These are phyloP conservation scores for Dichetophora obliterata DNA, from an alignment of 2,888 invertebrate species.

Conservation along the genomic window DNA sequence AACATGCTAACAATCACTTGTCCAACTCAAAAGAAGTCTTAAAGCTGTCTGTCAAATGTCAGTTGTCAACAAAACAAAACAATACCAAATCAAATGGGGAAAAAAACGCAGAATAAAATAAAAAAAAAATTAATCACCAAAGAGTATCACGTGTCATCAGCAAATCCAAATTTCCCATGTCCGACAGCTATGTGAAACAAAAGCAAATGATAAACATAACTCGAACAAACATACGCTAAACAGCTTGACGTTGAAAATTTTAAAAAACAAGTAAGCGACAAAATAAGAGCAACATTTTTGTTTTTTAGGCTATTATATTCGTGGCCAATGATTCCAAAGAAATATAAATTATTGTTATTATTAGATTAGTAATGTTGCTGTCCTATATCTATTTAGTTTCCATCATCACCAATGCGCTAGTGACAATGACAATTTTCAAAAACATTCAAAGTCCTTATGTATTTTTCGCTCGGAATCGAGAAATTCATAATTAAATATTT, in stretches of 20 bases:
- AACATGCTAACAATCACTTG: constrained; percentile 51
- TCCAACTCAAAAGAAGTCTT: constrained; percentile 44
- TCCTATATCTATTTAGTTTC: background rate
- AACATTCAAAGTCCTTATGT: too few species aligned
- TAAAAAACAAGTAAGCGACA: too few species aligned
- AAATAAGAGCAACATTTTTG: too few species aligned
- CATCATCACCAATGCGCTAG: too few species aligned
- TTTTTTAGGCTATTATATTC: too few species aligned
- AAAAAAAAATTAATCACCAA: constrained; percentile 21
- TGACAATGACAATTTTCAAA: too few species aligned
- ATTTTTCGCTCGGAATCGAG: too few species aligned
- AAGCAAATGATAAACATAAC: too few species aligned
- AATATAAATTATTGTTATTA: constrained; percentile 26
- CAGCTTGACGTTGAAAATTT: too few species aligned
- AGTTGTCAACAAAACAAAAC: constrained; percentile 8
- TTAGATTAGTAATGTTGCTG: background rate
- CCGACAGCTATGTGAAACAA: constrained; percentile 2
- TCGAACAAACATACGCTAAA: too few species aligned
- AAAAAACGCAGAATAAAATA: background rate
- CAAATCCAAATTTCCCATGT: constrained; percentile 29
- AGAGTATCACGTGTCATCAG: constrained; percentile 33
- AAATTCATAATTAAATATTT: too few species aligned
- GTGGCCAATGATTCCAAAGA: background rate
- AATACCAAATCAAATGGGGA: constrained; percentile 8
- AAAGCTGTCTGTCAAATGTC: constrained; percentile 30